Evolutionary conservation across 2,113 vertebrate genomes (phyloP).

Genomic region (Caranx ignobilis): DNA sequence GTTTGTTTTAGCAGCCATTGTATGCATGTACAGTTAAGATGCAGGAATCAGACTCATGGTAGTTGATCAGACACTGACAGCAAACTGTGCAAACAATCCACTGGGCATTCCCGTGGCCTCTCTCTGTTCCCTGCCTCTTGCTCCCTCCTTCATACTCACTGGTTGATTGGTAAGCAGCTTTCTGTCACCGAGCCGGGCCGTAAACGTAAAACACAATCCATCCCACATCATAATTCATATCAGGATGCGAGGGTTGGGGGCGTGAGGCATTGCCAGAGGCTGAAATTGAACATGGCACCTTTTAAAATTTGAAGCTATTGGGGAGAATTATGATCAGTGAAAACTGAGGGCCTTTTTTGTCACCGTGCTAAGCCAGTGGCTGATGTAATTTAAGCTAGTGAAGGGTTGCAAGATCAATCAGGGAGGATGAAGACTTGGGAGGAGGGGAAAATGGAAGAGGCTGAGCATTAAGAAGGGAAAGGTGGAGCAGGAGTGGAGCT

Average conservation of each 20-base stretch:
- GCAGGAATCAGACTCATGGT: background rate
- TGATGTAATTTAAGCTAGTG: conserved; percentile 78
- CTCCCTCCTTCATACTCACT: conserved; percentile 35
- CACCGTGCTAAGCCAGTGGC: conserved; percentile 64
- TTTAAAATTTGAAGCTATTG: conserved; percentile 72
- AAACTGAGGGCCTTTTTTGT: conserved; percentile 67
- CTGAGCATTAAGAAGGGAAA: conserved; percentile 44
- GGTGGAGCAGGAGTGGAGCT: conserved; percentile 58
- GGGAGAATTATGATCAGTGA: conserved; percentile 78
- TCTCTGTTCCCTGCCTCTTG: conserved; percentile 20
- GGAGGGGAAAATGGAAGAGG: conserved; percentile 23
- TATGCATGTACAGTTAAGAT: background rate
- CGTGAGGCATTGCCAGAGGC: conserved; percentile 54
- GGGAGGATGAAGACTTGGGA: conserved; percentile 36
- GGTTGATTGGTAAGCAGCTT: conserved; percentile 66
- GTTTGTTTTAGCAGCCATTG: background rate
- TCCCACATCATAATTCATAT: conserved; percentile 78
- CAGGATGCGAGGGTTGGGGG: conserved; percentile 28
- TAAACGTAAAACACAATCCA: conserved; percentile 77
- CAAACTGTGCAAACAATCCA: conserved; percentile 29
- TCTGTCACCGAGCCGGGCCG: conserved; percentile 55
- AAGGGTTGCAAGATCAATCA: conserved; percentile 78
- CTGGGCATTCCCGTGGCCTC: background rate
- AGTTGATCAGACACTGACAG: conserved; percentile 2
- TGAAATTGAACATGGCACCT: conserved; percentile 78